These are phyloP conservation scores for Pseudomyrmex concolor DNA, from an alignment of 1,140 invertebrate genomes.

Conservation along the genomic window DNA sequence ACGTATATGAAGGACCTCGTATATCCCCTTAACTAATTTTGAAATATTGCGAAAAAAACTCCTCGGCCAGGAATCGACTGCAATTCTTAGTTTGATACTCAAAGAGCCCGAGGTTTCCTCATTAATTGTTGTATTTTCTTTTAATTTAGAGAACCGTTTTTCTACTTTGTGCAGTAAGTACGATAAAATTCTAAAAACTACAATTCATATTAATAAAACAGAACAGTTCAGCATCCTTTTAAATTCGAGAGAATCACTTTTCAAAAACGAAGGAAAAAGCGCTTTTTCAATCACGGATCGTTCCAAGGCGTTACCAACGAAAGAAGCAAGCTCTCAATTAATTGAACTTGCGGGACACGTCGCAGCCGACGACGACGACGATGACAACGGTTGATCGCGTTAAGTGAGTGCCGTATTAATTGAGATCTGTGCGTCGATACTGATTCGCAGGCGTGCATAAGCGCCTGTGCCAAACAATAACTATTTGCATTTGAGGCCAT, in stretches of 20 bases:
- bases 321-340: conserved; percentile 24
- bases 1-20: no score
- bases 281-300: background rate
- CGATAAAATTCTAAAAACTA: no score
- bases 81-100: no score
- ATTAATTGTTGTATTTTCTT: no score
- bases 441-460: conserved; percentile 68
- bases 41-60: no score
- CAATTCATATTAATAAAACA: no score
- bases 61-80: no score
- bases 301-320: background rate
- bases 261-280: background rate
- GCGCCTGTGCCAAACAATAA: conserved; percentile 81
- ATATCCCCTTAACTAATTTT: no score
- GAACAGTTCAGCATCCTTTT: no score
- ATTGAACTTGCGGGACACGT: conserved; percentile 20
- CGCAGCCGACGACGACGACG: background rate
- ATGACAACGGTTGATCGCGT: conserved; percentile 70
- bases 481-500: conserved; percentile 82
- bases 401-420: conserved; percentile 81
- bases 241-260: conserved; percentile 6
- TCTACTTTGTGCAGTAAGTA: no score
- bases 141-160: no score
- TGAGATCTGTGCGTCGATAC: conserved; percentile 76
- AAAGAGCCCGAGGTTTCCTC: no score